phyloP scores from a whole-genome alignment of 2,797 vertebrate genomes.

The Sebastolobus altivelis region DNA sequence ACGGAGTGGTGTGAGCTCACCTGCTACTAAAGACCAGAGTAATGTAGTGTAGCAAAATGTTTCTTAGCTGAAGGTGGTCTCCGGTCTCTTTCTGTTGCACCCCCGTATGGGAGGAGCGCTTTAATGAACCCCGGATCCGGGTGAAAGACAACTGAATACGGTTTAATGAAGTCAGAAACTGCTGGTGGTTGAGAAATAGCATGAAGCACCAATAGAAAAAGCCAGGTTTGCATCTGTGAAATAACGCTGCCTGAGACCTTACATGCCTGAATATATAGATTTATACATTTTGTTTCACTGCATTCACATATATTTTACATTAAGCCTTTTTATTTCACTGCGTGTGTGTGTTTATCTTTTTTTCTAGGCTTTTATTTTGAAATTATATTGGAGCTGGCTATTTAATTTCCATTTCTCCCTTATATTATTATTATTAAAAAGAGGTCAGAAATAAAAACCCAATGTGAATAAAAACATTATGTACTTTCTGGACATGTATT shows the following conservation, averaged over 20 bases:
- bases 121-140: constrained; percentile 62
- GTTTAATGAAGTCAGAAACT: constrained; percentile 51
- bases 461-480: not conserved
- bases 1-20: constrained; percentile 44
- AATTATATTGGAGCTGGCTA: not conserved
- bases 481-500: not conserved
- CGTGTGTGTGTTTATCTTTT: not conserved
- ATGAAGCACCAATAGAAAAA: constrained; percentile 34
- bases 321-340: not conserved
- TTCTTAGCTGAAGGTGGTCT: constrained; percentile 49
- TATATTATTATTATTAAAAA: not conserved
- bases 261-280: not conserved
- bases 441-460: not conserved
- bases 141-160: constrained; percentile 41
- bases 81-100: constrained; percentile 43
- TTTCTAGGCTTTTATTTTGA: not conserved
- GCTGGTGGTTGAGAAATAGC: constrained; percentile 43
- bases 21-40: constrained; percentile 61
- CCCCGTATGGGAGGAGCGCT: constrained; percentile 32
- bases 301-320: no score
- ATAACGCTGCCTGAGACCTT: not conserved
- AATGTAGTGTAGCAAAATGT: constrained; percentile 71
- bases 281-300: constrained; percentile 8
- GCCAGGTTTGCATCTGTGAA: constrained; percentile 33
- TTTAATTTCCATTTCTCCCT: not conserved